Percentiles rank a stretch among this genome's conserved stretches.
These are phyloP conservation scores for Pseudomyrmex cubaensis DNA, from an alignment of 1,140 invertebrate species.

Conservation along the genomic window DNA sequence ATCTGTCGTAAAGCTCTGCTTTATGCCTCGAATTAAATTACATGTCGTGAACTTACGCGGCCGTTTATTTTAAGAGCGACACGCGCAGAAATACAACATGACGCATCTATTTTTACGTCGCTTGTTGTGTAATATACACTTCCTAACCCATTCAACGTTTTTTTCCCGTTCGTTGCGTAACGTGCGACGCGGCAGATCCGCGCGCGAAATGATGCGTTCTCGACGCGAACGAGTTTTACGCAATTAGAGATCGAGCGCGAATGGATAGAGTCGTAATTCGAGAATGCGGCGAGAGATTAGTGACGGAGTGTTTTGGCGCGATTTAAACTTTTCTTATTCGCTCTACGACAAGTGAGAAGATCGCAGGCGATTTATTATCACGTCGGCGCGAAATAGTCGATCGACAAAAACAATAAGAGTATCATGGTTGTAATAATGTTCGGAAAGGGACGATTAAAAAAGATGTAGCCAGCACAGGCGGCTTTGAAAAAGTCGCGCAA, in stretches of 20 bases:
- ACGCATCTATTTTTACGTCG: slow-evolving; percentile 36
- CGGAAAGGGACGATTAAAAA: slow-evolving; percentile 41
- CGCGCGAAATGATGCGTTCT: slow-evolving; percentile 4
- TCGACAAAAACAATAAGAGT: slow-evolving; percentile 34
- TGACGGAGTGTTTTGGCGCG: slow-evolving; percentile 27
- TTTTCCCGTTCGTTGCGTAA: not conserved
- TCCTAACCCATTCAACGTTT: not conserved
- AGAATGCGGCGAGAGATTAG: slow-evolving; percentile 35
- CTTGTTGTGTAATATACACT: slow-evolving; percentile 9
- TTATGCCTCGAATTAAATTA: slow-evolving; percentile 45
- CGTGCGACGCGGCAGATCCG: slow-evolving; percentile 1
- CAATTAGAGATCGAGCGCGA: slow-evolving; percentile 41
- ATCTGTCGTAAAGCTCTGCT: slow-evolving; percentile 34
- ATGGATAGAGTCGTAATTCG: slow-evolving; percentile 23
- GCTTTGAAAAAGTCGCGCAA: slow-evolving; percentile 20
- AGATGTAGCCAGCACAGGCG: not conserved
- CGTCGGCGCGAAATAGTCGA: not conserved
- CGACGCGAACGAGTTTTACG: slow-evolving; percentile 15
- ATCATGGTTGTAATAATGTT: slow-evolving; percentile 29
- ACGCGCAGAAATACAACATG: slow-evolving; percentile 10
- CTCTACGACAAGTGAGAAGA: not conserved
- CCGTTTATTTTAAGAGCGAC: slow-evolving; percentile 29
- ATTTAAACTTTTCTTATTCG: too few relatives aligned
- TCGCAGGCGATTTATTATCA: slow-evolving; percentile 33
- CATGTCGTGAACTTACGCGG: not conserved